Evolutionary conservation across 1,140 invertebrate species (phyloP), one percentile per base, ranked within the genome.

Genomic region (Pectinophora gossypiella): DNA sequence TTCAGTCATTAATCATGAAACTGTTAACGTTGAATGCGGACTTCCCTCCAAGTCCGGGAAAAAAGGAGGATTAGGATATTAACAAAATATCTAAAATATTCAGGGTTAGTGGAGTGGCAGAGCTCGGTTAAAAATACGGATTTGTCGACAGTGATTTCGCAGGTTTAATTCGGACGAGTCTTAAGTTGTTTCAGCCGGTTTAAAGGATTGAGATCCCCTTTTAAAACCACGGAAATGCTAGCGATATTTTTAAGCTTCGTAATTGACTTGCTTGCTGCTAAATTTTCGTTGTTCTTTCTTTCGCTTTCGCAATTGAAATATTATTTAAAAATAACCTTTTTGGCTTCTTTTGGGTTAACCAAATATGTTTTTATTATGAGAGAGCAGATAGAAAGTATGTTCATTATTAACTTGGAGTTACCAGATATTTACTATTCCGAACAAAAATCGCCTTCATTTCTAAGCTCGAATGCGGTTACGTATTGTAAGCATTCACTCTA

Each of bases 1-100:
- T 83, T 83, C 74, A 85, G 79, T 85, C 83, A 86, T 86, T 86
- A 86, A 86, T 86, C 83, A 86, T 85, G 79, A 78, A 83, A 85
- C 83, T 85, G 83, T 86, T 86, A 86, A 78, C 83, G 74, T 72
- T 80, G 79, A 83, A 85, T 78, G 71, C 77, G 71, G 79, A 75
- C 79, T 83, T 76, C 67, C 78, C 78, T 72, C 60, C 55, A 62
- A 81, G 68, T 76, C 72, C 65, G 69, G 68, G 76, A 80, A 80
- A 83, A 79, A 84, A 83, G 68, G 64, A 73, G 72, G 70, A 79
- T 77, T 76, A 72, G 69, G 77, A 77, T 83, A 85, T 85, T 85
- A 84, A 78, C 79, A 80, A 78, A 83, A 83, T 77, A 70, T 59
- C 72, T 84, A 74, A 83, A 85, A 86, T 80, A 81, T 84, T 84